Base-by-base conservation (phyloP, 2,888 invertebrate species). In the Sinodicranocentrus sp. region DNA sequence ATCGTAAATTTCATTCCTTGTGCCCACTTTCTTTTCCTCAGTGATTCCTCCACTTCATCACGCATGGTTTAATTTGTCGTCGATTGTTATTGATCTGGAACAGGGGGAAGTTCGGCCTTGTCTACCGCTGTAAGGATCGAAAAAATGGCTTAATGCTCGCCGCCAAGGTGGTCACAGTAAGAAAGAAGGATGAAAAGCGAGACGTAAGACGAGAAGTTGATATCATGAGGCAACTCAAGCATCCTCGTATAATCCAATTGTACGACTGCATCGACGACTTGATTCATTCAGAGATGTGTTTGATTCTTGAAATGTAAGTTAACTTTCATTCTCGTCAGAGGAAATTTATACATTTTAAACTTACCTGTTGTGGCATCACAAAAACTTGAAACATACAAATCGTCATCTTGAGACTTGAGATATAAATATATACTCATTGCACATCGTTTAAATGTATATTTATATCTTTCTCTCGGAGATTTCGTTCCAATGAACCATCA, bases 91-190 rank as follows among this genome's bases (percentile, higher is more conserved):
- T 57, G 2, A 80, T 82, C 76, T 82, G 82, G 70, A 82, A 82
- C 92, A 98, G 98, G 90, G 98, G 98, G 2, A 98, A 98, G 93
- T 98, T 98, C 91, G 98, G 98, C 84, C 97, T 97, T 44, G 98
- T 99, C 54, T 98, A 96, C 92, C 94, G 95, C 90, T 98, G 98
- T 91, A 93, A 93, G 72, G 98, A 98, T 91, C 96, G 95, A 91
- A 92, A 92, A 73, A 94, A 94, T 0, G 95, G 95, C 0, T 91
- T 96, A 72, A 93, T 94, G 89, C 92, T 98, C 89, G 98, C 98
- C 0, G 98, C 98, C 1, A 99, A 99, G 92, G 95, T 97, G 90
- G 96, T 99, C 87, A 94, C 94, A 59, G 95, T 96, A 67, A 94
- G 94, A 83, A 94, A 96, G 89, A 94, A 96, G 84, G 96, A 97